phyloP scores from a whole-genome alignment of 2,113 vertebrate species.

The Mobula birostris region DNA sequence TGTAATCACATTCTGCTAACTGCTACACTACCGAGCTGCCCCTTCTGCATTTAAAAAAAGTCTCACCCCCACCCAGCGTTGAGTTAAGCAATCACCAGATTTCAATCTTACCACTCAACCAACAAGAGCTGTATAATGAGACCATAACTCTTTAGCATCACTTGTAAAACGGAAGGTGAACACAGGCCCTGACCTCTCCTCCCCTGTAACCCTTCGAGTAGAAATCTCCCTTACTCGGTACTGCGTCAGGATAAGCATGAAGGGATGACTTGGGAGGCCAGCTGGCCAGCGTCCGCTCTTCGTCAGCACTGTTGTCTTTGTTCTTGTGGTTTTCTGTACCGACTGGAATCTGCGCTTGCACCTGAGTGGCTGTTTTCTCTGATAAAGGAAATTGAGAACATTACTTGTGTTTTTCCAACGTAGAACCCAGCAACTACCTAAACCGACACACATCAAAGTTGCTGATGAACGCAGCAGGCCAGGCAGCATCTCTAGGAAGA shows the following conservation, averaged over 20 bases:
- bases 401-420: neutral
- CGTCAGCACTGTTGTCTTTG: slow-evolving; percentile 45
- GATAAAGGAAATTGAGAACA: neutral
- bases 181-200: neutral
- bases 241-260: neutral
- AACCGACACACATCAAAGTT: no score
- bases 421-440: neutral
- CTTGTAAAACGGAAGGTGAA: neutral
- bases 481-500: no score
- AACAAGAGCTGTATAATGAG: neutral
- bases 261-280: slow-evolving; percentile 60
- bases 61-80: neutral
- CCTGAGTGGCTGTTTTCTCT: neutral
- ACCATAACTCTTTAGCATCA: neutral
- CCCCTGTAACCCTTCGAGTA: neutral
- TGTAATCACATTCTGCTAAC: no score
- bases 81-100: neutral
- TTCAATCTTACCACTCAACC: neutral
- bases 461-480: no score
- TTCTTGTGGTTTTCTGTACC: neutral
- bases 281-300: slow-evolving; percentile 50
- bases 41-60: neutral
- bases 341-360: neutral
- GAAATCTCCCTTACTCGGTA: neutral
- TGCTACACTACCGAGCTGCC: no score